Evolutionary conservation across 2,888 invertebrate genomes (phyloP).

Genomic region (Nomada ruficornis): DNA sequence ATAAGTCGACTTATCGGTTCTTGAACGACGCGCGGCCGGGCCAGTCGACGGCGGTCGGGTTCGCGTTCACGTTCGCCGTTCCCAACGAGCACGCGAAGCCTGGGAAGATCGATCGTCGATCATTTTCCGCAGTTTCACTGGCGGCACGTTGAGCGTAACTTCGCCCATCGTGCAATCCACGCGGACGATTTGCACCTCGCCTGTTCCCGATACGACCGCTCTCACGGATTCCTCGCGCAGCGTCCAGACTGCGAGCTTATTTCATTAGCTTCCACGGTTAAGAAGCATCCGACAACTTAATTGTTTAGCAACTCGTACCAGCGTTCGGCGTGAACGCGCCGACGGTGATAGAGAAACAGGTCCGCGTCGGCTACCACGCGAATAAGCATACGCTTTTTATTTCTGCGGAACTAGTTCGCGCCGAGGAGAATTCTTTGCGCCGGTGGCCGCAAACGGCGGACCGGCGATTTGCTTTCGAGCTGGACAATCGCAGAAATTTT

Average conservation of each 20-base stretch:
- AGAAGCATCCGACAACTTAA: slow-evolving; percentile 53
- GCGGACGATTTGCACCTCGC: neutral
- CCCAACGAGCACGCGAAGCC: neutral
- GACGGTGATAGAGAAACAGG: slow-evolving; percentile 38
- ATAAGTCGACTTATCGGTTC: slow-evolving; percentile 32
- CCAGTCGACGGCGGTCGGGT: neutral
- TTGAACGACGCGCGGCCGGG: neutral
- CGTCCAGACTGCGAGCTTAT: slow-evolving; percentile 21
- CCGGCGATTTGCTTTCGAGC: slow-evolving; percentile 34
- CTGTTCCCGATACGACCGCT: neutral
- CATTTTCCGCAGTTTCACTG: neutral
- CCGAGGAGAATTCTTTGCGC: slow-evolving; percentile 33
- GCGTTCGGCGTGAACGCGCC: slow-evolving; percentile 23
- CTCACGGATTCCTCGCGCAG: neutral
- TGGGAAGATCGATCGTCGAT: slow-evolving; percentile 11
- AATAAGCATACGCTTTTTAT: slow-evolving; percentile 24
- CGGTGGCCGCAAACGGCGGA: neutral
- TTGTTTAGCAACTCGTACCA: slow-evolving; percentile 60
- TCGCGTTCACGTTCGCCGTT: neutral
- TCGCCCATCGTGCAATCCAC: neutral
- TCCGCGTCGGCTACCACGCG: slow-evolving; percentile 25
- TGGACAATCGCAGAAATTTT: slow-evolving; percentile 52
- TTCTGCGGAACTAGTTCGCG: neutral
- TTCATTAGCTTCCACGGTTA: slow-evolving; percentile 40
- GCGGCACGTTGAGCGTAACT: no score